Percentiles rank a stretch among this genome's conserved stretches.
These are phyloP conservation scores for Calameuta idolon DNA, from an alignment of 2,888 invertebrate genomes.

Conservation along the genomic window DNA sequence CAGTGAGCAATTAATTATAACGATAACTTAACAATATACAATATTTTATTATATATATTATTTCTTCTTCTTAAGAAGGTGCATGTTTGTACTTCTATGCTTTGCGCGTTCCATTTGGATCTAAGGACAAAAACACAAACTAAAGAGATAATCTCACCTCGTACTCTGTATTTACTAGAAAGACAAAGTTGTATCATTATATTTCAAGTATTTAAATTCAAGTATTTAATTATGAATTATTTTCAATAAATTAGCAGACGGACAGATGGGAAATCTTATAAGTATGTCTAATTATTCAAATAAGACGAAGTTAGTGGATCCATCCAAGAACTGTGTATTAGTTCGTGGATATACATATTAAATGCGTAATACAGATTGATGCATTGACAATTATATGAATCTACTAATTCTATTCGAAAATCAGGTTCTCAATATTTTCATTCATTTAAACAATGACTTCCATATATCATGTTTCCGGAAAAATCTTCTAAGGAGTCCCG, in stretches of 20 bases:
- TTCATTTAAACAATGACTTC: background rate
- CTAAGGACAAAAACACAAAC: background rate
- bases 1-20: slow-evolving; percentile 5
- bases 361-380: background rate
- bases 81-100: background rate
- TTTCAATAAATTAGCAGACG: background rate
- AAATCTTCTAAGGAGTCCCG: background rate
- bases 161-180: background rate
- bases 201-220: slow-evolving; percentile 3
- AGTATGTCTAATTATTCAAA: too few relatives aligned
- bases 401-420: background rate
- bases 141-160: slow-evolving; percentile 15
- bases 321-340: background rate
- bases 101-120: slow-evolving; percentile 2
- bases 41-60: slow-evolving; percentile 1
- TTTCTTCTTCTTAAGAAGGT: background rate
- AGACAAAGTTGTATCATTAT: background rate
- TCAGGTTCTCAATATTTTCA: background rate
- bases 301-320: background rate
- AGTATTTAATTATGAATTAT: background rate
- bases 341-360: background rate
- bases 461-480: background rate
- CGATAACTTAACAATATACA: too few relatives aligned
- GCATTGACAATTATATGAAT: background rate
- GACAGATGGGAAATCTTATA: background rate